Percentiles rank a stretch among this genome's conserved stretches.
These are phyloP conservation scores for Anthopleura xanthogrammica DNA, from an alignment of 92 coral and sea anemone species.

Conservation along the genomic window DNA sequence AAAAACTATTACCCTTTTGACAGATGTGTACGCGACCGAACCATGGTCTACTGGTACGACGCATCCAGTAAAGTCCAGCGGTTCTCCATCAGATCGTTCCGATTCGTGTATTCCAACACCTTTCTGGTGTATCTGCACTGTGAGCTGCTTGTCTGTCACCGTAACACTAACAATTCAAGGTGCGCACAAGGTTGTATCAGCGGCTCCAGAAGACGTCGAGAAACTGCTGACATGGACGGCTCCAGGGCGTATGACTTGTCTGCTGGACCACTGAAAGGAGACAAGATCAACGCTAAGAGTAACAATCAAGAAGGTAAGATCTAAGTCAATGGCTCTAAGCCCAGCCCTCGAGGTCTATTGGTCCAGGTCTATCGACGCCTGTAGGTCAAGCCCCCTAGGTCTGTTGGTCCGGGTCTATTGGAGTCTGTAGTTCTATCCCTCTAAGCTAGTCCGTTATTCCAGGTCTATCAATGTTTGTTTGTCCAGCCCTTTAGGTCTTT, in stretches of 20 bases:
- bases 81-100: constrained; percentile 15
- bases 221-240: not conserved
- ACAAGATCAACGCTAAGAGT: not conserved
- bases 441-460: no score
- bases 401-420: no score
- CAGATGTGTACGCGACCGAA: constrained; percentile 2
- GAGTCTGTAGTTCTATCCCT: no score
- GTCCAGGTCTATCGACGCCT: no score
- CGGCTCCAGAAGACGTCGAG: constrained; percentile 5
- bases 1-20: not conserved
- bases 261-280: constrained; percentile 8
- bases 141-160: constrained; percentile 17
- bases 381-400: no score
- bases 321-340: not conserved
- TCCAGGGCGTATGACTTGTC: constrained; percentile 2
- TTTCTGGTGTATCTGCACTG: constrained; percentile 17
- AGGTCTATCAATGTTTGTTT: no score
- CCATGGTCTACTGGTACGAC: not conserved
- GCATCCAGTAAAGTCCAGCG: not conserved
- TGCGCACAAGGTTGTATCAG: constrained; percentile 9
- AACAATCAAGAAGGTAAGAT: not conserved
- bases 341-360: not conserved
- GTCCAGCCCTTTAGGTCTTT: no score
- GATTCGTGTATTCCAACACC: constrained; percentile 2
- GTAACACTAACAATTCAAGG: constrained; percentile 13